Evolutionary conservation across 2,888 invertebrate genomes (phyloP).

Genomic region (Parnassius apollo): DNA sequence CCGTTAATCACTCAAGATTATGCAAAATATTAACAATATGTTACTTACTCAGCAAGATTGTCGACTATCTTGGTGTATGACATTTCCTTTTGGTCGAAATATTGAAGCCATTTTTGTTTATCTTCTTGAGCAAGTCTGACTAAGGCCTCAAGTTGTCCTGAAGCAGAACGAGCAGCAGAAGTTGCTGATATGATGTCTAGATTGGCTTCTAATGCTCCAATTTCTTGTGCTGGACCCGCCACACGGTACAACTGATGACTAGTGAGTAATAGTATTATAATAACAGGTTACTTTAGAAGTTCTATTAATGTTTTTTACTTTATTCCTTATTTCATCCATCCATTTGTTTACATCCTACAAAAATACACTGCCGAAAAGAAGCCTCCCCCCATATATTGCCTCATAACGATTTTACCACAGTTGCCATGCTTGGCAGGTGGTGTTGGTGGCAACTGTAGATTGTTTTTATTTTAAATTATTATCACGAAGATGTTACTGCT

Average conservation of each 20-base stretch:
- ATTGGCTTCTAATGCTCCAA: slow-evolving; percentile 47
- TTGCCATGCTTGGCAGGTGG: too few species aligned
- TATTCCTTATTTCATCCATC: too few species aligned
- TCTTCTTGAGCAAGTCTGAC: slow-evolving; percentile 60
- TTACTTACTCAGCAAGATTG: slow-evolving; percentile 63
- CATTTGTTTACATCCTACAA: too few species aligned
- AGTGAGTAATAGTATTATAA: not conserved
- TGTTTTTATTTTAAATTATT: too few species aligned
- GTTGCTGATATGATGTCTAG: slow-evolving; percentile 58
- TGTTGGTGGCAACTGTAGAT: too few species aligned
- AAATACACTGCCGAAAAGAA: too few species aligned
- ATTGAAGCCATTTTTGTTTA: slow-evolving; percentile 55
- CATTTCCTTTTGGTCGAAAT: slow-evolving; percentile 54
- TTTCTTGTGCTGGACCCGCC: slow-evolving; percentile 48
- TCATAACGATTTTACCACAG: too few species aligned
- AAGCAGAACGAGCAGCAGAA: slow-evolving; percentile 45
- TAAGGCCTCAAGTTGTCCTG: slow-evolving; percentile 56
- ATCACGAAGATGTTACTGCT: too few species aligned
- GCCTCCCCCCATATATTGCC: too few species aligned
- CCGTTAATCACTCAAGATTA: too few species aligned
- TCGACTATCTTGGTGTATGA: slow-evolving; percentile 53
- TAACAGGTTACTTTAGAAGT: too few species aligned
- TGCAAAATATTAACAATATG: not conserved
- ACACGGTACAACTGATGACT: slow-evolving; percentile 66
- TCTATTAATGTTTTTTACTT: too few species aligned